A percentile compares a stretch with the other conserved stretches of the same genome.
These are phyloP conservation scores for Agelas oroides DNA, from an alignment of 37 sponge, comb jelly and placozoan species.

Conservation along the genomic window DNA sequence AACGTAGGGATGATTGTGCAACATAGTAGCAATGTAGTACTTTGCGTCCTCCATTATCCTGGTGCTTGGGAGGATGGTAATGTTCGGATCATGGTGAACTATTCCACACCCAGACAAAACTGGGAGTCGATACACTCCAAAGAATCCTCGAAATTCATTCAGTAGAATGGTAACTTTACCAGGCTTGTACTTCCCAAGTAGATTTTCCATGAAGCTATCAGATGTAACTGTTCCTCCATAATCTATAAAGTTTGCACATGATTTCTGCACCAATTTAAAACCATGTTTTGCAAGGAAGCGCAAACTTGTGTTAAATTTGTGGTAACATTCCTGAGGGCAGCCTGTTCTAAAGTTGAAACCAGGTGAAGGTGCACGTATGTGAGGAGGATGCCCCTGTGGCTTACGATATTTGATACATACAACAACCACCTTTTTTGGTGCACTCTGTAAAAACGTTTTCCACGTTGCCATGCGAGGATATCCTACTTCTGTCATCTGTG, in stretches of 20 bases:
- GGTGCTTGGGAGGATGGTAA: slow-evolving; percentile 8
- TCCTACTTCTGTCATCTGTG: not conserved
- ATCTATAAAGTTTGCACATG: slow-evolving; percentile 34
- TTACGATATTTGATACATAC: slow-evolving; percentile 37
- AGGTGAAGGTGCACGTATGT: slow-evolving; percentile 7
- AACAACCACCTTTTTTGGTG: slow-evolving; percentile 35
- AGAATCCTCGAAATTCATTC: slow-evolving; percentile 61
- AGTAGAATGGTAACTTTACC: slow-evolving; percentile 25
- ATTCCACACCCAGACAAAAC: slow-evolving; percentile 33
- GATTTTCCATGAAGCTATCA: slow-evolving; percentile 6
- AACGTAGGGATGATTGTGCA: slow-evolving; percentile 3
- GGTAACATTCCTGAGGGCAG: slow-evolving; percentile 17
- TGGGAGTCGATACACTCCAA: slow-evolving; percentile 41
- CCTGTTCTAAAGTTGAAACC: slow-evolving; percentile 10
- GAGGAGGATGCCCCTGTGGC: slow-evolving; percentile 10
- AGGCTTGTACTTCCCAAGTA: slow-evolving; percentile 11
- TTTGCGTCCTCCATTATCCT: slow-evolving; percentile 10
- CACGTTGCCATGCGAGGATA: slow-evolving; percentile 9
- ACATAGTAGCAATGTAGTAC: not conserved
- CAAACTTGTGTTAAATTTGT: slow-evolving; percentile 7
- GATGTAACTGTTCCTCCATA: slow-evolving; percentile 5
- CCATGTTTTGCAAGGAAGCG: not conserved
- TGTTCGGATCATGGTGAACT: not conserved
- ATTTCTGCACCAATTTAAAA: slow-evolving; percentile 24
- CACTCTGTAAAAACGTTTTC: slow-evolving; percentile 25